Conservation (phyloP, 2,113 vertebrate genomes). For the Kryptolebias marmoratus region DNA sequence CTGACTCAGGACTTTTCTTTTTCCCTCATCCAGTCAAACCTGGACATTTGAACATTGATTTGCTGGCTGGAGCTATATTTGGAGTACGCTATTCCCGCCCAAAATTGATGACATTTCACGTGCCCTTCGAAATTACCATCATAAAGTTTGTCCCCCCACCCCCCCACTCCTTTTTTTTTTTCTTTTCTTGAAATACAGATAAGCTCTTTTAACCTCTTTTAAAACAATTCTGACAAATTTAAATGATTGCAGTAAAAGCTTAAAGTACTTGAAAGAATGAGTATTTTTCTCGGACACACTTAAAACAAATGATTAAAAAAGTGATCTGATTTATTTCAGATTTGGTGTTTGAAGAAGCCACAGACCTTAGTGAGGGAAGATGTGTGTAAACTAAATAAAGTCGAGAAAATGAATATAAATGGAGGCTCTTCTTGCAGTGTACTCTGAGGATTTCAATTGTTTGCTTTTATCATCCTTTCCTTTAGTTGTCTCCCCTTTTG, state of each 20-base stretch:
- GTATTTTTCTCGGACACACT: no score
- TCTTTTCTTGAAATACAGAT: neutral
- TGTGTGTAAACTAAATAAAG: no score
- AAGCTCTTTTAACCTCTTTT: neutral
- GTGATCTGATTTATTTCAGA: neutral
- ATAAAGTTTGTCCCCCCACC: slow-evolving; percentile 15
- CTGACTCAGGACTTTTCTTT: slow-evolving; percentile 47
- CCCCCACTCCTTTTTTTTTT: no score
- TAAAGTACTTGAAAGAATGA: neutral
- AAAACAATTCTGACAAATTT: neutral
- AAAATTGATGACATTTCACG: slow-evolving; percentile 66
- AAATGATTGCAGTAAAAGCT: neutral
- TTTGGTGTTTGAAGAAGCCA: neutral
- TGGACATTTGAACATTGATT: slow-evolving; percentile 68
- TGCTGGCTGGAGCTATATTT: slow-evolving; percentile 56
- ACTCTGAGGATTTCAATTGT: neutral
- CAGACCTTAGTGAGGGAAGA: no score
- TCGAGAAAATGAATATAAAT: no score
- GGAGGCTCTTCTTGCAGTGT: no score
- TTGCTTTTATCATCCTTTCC: slow-evolving; percentile 21
- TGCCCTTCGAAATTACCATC: slow-evolving; percentile 25
- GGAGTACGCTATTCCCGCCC: slow-evolving; percentile 69
- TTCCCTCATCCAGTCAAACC: slow-evolving; percentile 39
- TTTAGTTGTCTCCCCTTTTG: slow-evolving; percentile 21
- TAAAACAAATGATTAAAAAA: no score